Evolutionary conservation across 2,888 invertebrate species (phyloP), one percentile per base, ranked within the genome.

Genomic region (Hydriomena furcata): DNA sequence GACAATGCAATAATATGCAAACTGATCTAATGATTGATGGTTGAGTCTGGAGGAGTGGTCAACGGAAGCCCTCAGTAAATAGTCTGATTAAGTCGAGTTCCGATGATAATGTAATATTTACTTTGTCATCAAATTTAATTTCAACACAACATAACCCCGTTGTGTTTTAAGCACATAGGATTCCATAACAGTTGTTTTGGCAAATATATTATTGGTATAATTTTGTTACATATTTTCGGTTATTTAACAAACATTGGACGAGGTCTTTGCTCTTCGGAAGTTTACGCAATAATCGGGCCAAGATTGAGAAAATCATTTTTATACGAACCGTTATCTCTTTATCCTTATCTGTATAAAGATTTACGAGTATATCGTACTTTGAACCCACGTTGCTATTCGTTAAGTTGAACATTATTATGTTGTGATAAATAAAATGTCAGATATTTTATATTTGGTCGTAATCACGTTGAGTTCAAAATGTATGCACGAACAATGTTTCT

Each of bases 161-260:
- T n/a, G n/a, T n/a, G n/a, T n/a, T n/a, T n/a, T n/a, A n/a, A n/a
- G n/a, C n/a, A n/a, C n/a, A n/a, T n/a, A n/a, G n/a, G n/a, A n/a
- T n/a, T n/a, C n/a, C n/a, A n/a, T n/a, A n/a, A n/a, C n/a, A n/a
- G n/a, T n/a, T n/a, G n/a, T n/a, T n/a, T n/a, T 78, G 76, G 77
- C 69, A 73, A 73, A 79, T 71, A n/a, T 66, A 61, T 74, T 73
- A 76, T 80, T 75, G 63, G 63, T 68, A 66, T 77, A 76, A 68
- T 66, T 68, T 70, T 68, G 73, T 66, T 74, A 70, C 73, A 75
- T 76, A 68, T 65, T 64, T 54, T 61, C 58, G 64, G 50, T 56
- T 62, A 64, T 73, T 70, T 71, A 65, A 67, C 68, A 68, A 74
- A 75, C 66, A 67, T 44, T 62, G 63, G 48, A 54, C 58, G 61